Percentiles rank a stretch among this genome's conserved stretches.
phyloP scores from a whole-genome alignment of 2,888 invertebrate species.

The Ptychoptera albimana region DNA sequence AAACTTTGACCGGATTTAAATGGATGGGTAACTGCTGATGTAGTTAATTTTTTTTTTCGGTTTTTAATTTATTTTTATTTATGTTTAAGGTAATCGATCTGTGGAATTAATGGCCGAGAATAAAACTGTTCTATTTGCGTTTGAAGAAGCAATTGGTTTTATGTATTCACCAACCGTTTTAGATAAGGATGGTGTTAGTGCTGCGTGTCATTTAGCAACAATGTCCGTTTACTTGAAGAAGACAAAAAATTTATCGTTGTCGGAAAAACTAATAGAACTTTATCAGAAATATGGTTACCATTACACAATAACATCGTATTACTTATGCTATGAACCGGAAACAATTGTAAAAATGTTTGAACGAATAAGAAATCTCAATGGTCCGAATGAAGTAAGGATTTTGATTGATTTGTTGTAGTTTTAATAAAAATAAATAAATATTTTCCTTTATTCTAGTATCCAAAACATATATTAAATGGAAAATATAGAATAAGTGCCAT shows the following conservation, averaged over 20 bases:
- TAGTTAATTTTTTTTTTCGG: background rate
- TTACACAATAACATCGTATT: slow-evolving; percentile 76
- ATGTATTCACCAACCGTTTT: slow-evolving; percentile 82
- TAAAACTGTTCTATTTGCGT: slow-evolving; percentile 77
- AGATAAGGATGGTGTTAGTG: slow-evolving; percentile 94
- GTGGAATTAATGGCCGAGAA: slow-evolving; percentile 52
- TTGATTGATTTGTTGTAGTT: background rate
- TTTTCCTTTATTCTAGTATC: slow-evolving; percentile 69
- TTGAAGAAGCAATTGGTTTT: slow-evolving; percentile 97
- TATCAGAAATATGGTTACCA: slow-evolving; percentile 83
- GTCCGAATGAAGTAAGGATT: slow-evolving; percentile 36
- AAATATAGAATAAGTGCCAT: slow-evolving; percentile 50
- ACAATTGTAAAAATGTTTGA: slow-evolving; percentile 63
- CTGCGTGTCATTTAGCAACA: slow-evolving; percentile 65
- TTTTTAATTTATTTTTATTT: background rate
- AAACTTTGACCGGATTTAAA: slow-evolving; percentile 97
- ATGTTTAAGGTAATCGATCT: slow-evolving; percentile 49
- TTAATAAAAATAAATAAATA: slow-evolving; percentile 10
- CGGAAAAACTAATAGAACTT: slow-evolving; percentile 51
- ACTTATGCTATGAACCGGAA: slow-evolving; percentile 60
- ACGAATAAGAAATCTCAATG: slow-evolving; percentile 57
- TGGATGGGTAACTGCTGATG: slow-evolving; percentile 69
- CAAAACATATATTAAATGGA: slow-evolving; percentile 41
- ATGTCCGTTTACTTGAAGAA: slow-evolving; percentile 52
- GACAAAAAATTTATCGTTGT: slow-evolving; percentile 38